Evolutionary conservation across 92 coral and sea anemone species (phyloP), one percentile per base, ranked within the genome.

Genomic region (Isaurus tuberculatus): DNA sequence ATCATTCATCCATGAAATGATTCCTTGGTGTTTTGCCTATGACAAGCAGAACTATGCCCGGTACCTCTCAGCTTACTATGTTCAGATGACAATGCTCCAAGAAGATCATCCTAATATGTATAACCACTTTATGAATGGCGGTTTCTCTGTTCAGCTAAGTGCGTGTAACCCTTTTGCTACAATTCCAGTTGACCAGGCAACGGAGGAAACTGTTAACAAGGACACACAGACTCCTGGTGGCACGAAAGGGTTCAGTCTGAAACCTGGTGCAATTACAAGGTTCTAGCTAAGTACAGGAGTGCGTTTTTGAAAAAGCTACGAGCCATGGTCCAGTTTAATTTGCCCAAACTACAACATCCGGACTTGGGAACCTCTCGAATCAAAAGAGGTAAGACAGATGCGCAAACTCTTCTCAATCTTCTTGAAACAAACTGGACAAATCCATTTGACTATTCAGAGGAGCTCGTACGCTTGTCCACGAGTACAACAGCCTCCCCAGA

Each of bases 201-300:
- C 88, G 77, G 93, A 87, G 68, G 86, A 90, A 29, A 90, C 93
- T 22, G 88, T 83, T 26, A 90, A 90, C 64, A 90, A 87, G 72
- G 94, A 73, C 86, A 77, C 91, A 13, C 87, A 90, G 66, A 90
- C 86, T 19, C 84, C 81, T 31, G 88, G 91, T 28, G 93, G 93
- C 36, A 83, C 90, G 49, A 88, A 79, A 64, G 92, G 92, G 26
- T 85, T 89, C 48, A 89, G 92, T 63, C 77, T 90, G 33, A 89
- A 89, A 83, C 92, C 92, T 15, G 89, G 68, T 43, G 90, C 92
- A 40, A 87, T 89, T 28, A 81, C 58, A 60, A 89, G 86, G 77
- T 89, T 86, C 64, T 90, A 14, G 90, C 92, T 15, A 90, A 90
- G 48, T 86, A 90, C 26, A 65, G 88, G 33, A 75, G 93, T 70